Evolutionary conservation across 2,888 invertebrate species (phyloP), one percentile per base, ranked within the genome.

Genomic region (Rhimphoctona megacephalus): DNA sequence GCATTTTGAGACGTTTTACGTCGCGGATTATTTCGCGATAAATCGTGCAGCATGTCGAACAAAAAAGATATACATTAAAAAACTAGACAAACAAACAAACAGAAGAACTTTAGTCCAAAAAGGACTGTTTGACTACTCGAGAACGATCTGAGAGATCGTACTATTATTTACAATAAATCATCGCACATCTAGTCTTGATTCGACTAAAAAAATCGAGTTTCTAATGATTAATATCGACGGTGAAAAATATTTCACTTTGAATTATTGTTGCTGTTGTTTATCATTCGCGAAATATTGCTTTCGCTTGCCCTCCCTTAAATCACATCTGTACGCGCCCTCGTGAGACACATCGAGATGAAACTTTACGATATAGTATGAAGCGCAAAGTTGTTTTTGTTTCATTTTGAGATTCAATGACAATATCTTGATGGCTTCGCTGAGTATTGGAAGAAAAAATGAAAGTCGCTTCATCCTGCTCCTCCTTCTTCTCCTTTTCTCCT

Each of bases 141-240:
- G 52, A 22, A 77, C 81, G 39, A 54, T 74, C 79, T 72, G 57
- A 3, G 36, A 70, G 54, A 61, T 61, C 61, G 61, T 78, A 52
- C 73, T 61, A 57, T 69, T 82, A 85, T 84, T 80, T 78, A 82
- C 85, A 87, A 66, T 46, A 66, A 76, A 73, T 72, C 72, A 73
- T 72, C 72, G 79, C 74, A 57, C 61, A 36, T 43, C 54, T 76
- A 70, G 72, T 69, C 73, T 49, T 43, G 25, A 14, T 33, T 49
- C 22, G 79, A 61, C 61, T 30, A 61, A 67, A 64, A 57, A 22
- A 22, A 49, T 77, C 57, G 67, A 54, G 57, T 52, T 67, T 78
- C 70, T 36, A 73, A 52, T 57, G 30, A 6, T 22, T 7, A 43
- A 25, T 36, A 33, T 49, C 61, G 61, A 61, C 30, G 17, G 6